Evolutionary conservation across 2,888 invertebrate genomes (phyloP), one percentile per base, ranked within the genome.

Genomic region (Drosophila melanosoma): DNA sequence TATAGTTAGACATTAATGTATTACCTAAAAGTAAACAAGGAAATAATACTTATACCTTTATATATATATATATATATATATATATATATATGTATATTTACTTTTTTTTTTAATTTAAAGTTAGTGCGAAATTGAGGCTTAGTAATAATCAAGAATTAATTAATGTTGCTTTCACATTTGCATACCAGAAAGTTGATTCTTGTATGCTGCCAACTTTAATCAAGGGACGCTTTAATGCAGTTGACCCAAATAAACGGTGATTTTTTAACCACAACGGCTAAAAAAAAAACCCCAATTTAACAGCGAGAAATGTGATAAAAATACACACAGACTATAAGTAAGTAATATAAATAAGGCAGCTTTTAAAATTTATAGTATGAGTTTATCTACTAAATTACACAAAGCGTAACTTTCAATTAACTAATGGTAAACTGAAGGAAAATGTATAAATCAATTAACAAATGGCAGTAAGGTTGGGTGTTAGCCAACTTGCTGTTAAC

Each of bases 371-470:
- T 58, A 70, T 59, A 40, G 71, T n/a, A 40, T 33, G 33, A 45
- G 57, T 58, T 65, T 61, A 61, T 42, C 40, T 26, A 17, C 36
- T 45, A 66, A 48, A 45, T 61, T 32, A 58, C 23, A 45, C 3
- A n/a, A n/a, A 54, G 29, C 51, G 57, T 61, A 64, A 54, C 48
- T 7, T 60, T 61, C 49, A 81, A 78, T 78, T 77, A 77, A 45
- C 74, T 81, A 78, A 78, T 78, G 73, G 62, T 23, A 29, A 45
- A 29, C 11, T 45, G 36, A 15, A 8, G 11, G 26, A 52, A 61
- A 56, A 62, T 64, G 1, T 45, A 54, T 60, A 53, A 67, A 81
- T 79, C 63, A 74, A 79, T 82, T 67, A 64, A 36, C 62, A 67
- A 77, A 74, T 23, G 60, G 54, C 67, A 56, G 48, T 65, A 81